phyloP scores from a whole-genome alignment of 2,888 invertebrate species.

The Romanomermis culicivorax region DNA sequence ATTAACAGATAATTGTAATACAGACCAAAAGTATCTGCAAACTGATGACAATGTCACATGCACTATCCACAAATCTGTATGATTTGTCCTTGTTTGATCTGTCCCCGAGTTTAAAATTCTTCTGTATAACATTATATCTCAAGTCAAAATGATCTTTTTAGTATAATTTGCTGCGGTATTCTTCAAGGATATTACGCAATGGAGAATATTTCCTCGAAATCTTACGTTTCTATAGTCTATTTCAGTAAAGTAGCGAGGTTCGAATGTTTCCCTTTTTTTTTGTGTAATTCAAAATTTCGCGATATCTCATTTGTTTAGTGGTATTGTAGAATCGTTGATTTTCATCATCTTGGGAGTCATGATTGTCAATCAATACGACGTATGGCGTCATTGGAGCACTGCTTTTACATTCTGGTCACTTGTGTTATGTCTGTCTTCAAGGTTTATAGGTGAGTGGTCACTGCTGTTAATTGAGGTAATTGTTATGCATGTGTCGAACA shows the following conservation, averaged over 20 bases:
- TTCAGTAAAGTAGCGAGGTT: constrained; percentile 33
- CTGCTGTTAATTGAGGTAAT: too few species aligned
- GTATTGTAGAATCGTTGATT: constrained; percentile 37
- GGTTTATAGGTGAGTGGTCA: constrained; percentile 32
- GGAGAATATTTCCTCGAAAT: constrained; percentile 37
- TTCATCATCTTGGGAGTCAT: constrained; percentile 39
- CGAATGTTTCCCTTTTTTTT: not conserved
- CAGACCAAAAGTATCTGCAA: too few species aligned
- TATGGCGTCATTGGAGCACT: constrained; percentile 25
- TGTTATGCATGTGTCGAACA: not conserved
- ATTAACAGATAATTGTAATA: too few species aligned
- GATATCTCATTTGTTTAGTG: constrained; percentile 23
- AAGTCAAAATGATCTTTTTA: constrained; percentile 20
- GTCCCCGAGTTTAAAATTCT: too few species aligned
- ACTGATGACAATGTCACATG: too few species aligned
- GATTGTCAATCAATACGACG: constrained; percentile 23
- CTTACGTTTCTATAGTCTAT: constrained; percentile 36
- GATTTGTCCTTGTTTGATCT: too few species aligned
- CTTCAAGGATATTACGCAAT: constrained; percentile 39
- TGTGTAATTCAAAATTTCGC: not conserved
- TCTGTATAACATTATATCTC: too few species aligned
- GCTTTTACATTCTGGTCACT: constrained; percentile 34
- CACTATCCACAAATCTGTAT: too few species aligned
- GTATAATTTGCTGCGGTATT: constrained; percentile 37
- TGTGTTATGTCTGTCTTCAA: constrained; percentile 31